Evolutionary conservation across 2,113 vertebrate species (phyloP).

Genomic region (Brachyistius frenatus): DNA sequence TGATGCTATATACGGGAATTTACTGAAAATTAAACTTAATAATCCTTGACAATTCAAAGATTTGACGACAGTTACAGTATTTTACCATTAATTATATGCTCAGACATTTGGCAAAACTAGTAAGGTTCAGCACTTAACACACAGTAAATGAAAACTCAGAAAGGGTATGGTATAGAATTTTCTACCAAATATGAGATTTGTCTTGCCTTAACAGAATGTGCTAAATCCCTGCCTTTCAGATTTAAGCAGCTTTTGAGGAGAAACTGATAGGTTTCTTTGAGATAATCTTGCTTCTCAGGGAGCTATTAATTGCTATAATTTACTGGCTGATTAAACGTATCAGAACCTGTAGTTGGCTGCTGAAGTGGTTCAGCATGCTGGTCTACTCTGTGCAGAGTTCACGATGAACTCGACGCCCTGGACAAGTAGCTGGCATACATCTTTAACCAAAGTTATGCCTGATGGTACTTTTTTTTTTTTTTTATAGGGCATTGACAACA

Average conservation of each 20-base stretch:
- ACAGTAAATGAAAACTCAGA: neutral
- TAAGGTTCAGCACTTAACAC: neutral
- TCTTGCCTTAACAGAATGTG: slow-evolving; percentile 33
- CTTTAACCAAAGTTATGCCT: slow-evolving; percentile 29
- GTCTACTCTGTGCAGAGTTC: slow-evolving; percentile 41
- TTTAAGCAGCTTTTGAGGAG: slow-evolving; percentile 46
- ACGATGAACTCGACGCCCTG: slow-evolving; percentile 55
- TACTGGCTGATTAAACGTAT: slow-evolving; percentile 74
- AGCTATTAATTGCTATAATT: slow-evolving; percentile 74
- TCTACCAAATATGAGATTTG: slow-evolving; percentile 40
- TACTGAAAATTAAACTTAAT: neutral
- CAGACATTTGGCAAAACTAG: neutral
- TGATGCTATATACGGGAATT: too few relatives aligned
- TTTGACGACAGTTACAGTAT: neutral
- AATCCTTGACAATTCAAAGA: neutral
- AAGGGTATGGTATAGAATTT: neutral
- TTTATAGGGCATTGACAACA: neutral
- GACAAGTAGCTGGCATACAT: slow-evolving; percentile 29
- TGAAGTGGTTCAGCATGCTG: slow-evolving; percentile 42
- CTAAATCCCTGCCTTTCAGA: slow-evolving; percentile 22
- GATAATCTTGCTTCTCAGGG: slow-evolving; percentile 61
- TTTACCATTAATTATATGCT: neutral
- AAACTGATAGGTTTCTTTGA: slow-evolving; percentile 55
- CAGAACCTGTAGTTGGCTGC: slow-evolving; percentile 61
- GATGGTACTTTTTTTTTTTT: neutral